Evolutionary conservation across 2,113 vertebrate species (phyloP), one percentile per base, ranked within the genome.

Genomic region (Bungarus multicinctus): DNA sequence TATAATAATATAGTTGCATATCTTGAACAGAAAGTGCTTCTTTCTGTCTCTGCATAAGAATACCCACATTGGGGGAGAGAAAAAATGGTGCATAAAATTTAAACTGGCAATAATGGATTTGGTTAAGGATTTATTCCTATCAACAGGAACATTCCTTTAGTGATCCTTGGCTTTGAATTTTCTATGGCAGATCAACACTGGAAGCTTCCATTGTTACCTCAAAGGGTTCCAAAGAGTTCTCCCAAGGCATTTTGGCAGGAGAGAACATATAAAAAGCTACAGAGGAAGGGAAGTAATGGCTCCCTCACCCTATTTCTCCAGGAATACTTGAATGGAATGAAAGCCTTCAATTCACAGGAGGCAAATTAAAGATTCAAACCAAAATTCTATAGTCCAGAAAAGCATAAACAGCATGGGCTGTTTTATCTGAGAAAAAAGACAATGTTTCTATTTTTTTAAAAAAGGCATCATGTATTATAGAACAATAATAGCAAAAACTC

Each of bases 1-100:
- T 93, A 93, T 97, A 97, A 97, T 97, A 97, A 97, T 95, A 94
- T 74, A 93, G 90, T 90, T 93, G 81, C 50, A 85, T 87, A 45
- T 69, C 58, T 95, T 95, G 89, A 52, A 93, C 95, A 92, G 94
- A 93, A 60, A 53, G 34, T 47, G 57, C 47, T 20, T 94, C 88
- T 94, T 27, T 50, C 18, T 91, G 22, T 91, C 88, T 92, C 60
- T 95, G 94, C 16, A 43, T 43, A 81, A 9, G 20, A 23, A 81
- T 39, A 81, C 2, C 74, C 74, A 43, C 18, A 81, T 3, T 81
- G 34, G 74, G 34, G 1, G 7, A 81, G 8, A 43, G 34, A 43
- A 22, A 81, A 81, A 43, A 81, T 43, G 74, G 18, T 43, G 34
- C 34, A 43, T 81, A 34, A 81, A 9, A 81, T 81, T 43, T 81